phyloP scores from a whole-genome alignment of 1,140 invertebrate genomes.

The Drosophila azteca region DNA sequence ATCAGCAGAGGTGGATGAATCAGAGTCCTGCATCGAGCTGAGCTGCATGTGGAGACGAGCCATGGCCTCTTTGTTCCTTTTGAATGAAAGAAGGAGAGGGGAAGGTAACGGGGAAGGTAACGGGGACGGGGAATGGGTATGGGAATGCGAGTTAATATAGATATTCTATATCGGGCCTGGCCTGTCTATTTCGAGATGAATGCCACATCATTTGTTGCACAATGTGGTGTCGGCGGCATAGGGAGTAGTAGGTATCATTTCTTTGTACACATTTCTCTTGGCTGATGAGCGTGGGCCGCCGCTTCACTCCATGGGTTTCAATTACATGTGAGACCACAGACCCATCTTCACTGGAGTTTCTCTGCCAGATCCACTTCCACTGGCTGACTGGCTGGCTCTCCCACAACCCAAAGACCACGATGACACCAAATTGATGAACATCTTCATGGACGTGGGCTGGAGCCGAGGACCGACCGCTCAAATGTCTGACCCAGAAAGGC shows the following conservation, averaged over 20 bases:
- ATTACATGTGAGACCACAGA: constrained; percentile 41
- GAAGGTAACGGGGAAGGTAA: not conserved
- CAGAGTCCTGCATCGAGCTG: constrained; percentile 45
- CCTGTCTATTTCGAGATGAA: constrained; percentile 57
- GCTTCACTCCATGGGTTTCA: constrained; percentile 48
- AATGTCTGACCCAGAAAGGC: constrained; percentile 60
- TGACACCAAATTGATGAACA: constrained; percentile 63
- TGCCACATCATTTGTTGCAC: constrained; percentile 55
- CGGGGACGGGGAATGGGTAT: too few species aligned
- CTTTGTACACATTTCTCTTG: constrained; percentile 43
- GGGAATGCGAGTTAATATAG: too few species aligned
- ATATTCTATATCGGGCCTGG: too few species aligned
- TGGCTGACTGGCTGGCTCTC: too few species aligned
- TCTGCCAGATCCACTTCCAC: constrained; percentile 33
- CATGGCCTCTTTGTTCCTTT: constrained; percentile 66
- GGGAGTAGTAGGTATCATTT: constrained; percentile 67
- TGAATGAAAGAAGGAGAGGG: too few species aligned
- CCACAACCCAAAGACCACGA: too few species aligned
- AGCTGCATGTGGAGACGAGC: constrained; percentile 57
- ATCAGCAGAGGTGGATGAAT: constrained; percentile 4
- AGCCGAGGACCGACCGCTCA: constrained; percentile 1
- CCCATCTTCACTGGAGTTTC: constrained; percentile 30
- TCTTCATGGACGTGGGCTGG: constrained; percentile 42
- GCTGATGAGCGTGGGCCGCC: constrained; percentile 49
- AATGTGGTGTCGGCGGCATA: constrained; percentile 34